These are phyloP conservation scores for Myoxocephalus aenaeus DNA, from an alignment of 2,797 vertebrate genomes.

Conservation along the genomic window DNA sequence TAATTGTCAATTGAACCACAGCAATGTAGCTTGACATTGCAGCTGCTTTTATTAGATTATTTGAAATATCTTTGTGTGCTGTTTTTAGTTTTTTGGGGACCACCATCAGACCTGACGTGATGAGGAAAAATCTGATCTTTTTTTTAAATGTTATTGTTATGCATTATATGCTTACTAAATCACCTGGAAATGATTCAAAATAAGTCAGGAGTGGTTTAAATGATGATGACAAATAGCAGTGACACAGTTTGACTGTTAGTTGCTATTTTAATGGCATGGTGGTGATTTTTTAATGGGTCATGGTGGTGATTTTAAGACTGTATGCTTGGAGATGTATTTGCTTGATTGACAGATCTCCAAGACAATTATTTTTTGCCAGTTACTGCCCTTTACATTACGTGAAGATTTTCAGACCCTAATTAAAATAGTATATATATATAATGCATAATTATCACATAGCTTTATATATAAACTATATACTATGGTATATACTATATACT, in stretches of 20 bases:
- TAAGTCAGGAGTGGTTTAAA: not conserved
- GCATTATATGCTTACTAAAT: not conserved
- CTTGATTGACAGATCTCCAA: not conserved
- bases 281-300: not conserved
- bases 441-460: not conserved
- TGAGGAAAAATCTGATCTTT: not conserved
- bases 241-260: not conserved
- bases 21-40: conserved; percentile 21
- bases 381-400: not conserved
- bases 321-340: not conserved
- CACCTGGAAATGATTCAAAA: conserved; percentile 5
- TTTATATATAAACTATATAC: no score
- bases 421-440: no score
- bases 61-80: conserved; percentile 6
- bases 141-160: conserved; percentile 12
- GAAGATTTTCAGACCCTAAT: not conserved
- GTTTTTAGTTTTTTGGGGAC: conserved; percentile 3
- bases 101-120: not conserved
- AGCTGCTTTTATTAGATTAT: conserved; percentile 44
- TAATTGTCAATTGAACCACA: conserved; percentile 47
- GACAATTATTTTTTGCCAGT: not conserved
- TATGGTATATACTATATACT: no score
- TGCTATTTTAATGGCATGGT: not conserved
- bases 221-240: conserved; percentile 19
- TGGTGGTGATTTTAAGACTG: not conserved